Conservation (phyloP, 2,888 invertebrate genomes). For the Ariolimax columbianus region DNA sequence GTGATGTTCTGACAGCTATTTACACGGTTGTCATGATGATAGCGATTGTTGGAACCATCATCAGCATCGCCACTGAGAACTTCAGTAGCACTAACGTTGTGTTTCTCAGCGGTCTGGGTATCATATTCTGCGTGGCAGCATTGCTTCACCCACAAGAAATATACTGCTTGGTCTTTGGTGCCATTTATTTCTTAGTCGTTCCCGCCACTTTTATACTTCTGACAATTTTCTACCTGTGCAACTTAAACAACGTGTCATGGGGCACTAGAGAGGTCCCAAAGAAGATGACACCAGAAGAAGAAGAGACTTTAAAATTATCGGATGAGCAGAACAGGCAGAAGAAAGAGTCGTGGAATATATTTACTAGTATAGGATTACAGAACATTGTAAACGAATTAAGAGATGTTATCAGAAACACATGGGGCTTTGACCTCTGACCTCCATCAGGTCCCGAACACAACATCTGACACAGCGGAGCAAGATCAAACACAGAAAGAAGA, state of each 20-base stretch:
- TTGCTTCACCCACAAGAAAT: conserved; percentile 85
- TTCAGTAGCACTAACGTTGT: conserved; percentile 74
- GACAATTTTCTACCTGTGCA: conserved; percentile 93
- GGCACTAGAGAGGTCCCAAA: conserved; percentile 89
- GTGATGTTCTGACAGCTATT: conserved; percentile 84
- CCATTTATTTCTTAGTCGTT: conserved; percentile 92
- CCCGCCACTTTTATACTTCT: conserved; percentile 96
- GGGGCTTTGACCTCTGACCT: conserved; percentile 62
- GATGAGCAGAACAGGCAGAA: conserved; percentile 86
- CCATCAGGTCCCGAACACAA: conserved; percentile 52
- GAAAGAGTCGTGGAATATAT: conserved; percentile 87
- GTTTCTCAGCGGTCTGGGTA: conserved; percentile 82
- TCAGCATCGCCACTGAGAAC: conserved; percentile 98
- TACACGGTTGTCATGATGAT: conserved; percentile 99
- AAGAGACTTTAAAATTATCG: conserved; percentile 89
- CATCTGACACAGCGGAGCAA: conserved; percentile 6
- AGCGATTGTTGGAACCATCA: conserved; percentile 97
- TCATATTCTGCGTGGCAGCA: conserved; percentile 90
- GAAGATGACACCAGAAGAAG: conserved; percentile 74
- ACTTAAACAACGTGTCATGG: conserved; percentile 95
- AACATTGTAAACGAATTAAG: conserved; percentile 66
- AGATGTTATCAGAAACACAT: conserved; percentile 64
- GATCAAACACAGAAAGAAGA: background rate
- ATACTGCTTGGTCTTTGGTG: conserved; percentile 82
- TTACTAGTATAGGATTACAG: conserved; percentile 69